Evolutionary conservation across 1,140 invertebrate genomes (phyloP).

Genomic region (Semibalanus balanoides): DNA sequence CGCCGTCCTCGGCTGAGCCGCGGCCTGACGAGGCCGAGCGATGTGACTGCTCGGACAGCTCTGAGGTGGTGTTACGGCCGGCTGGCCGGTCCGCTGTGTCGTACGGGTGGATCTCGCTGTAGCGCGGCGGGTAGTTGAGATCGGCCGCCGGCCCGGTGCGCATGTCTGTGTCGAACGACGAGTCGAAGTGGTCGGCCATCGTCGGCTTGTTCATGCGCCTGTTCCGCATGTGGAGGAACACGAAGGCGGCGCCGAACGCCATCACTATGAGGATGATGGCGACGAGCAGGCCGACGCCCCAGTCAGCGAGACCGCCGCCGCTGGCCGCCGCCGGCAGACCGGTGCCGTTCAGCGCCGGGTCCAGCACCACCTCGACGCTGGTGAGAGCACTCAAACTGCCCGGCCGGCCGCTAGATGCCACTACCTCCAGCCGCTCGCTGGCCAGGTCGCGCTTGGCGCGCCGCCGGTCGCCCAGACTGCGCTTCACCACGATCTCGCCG

Average conservation of each 20-base stretch:
- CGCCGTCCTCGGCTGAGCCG: slow-evolving; percentile 51
- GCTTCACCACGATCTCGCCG: slow-evolving; percentile 67
- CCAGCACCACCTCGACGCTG: slow-evolving; percentile 65
- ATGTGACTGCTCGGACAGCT: slow-evolving; percentile 70
- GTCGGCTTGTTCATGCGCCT: slow-evolving; percentile 53
- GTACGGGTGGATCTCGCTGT: slow-evolving; percentile 80
- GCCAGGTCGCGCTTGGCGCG: slow-evolving; percentile 4
- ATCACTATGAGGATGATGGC: slow-evolving; percentile 62
- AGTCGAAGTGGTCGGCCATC: slow-evolving; percentile 37
- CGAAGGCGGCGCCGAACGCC: slow-evolving; percentile 57
- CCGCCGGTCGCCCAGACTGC: slow-evolving; percentile 41
- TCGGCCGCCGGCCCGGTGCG: slow-evolving; percentile 30
- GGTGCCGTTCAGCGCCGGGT: slow-evolving; percentile 37
- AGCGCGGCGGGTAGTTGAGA: slow-evolving; percentile 56
- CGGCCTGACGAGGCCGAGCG: slow-evolving; percentile 77
- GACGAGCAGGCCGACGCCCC: slow-evolving; percentile 71
- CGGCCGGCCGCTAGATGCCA: slow-evolving; percentile 71
- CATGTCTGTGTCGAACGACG: slow-evolving; percentile 72
- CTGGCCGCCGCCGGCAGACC: slow-evolving; percentile 36
- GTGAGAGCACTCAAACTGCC: slow-evolving; percentile 71
- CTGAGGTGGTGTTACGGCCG: slow-evolving; percentile 57
- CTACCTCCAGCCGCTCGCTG: slow-evolving; percentile 45
- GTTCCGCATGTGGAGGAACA: slow-evolving; percentile 69
- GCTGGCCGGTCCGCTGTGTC: slow-evolving; percentile 28
- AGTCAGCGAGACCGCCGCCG: slow-evolving; percentile 59